These are phyloP conservation scores for Caenorhabditis remanei DNA, from an alignment of 1,140 invertebrate genomes.

Conservation along the genomic window DNA sequence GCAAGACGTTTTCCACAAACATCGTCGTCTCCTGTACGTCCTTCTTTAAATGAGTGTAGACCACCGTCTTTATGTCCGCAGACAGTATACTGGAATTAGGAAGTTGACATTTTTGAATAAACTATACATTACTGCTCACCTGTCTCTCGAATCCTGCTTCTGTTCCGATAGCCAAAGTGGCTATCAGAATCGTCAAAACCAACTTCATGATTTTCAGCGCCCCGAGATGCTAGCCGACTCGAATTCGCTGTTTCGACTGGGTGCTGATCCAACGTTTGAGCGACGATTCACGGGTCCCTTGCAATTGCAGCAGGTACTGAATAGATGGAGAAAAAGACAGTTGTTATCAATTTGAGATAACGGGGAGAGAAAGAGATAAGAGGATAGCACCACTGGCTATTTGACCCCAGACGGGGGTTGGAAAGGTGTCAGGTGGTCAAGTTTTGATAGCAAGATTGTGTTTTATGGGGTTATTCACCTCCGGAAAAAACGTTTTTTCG, in stretches of 20 bases:
- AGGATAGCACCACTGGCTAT: too few species aligned
- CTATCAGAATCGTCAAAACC: neutral
- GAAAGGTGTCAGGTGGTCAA: too few species aligned
- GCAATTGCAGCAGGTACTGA: constrained; percentile 60
- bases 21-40: neutral
- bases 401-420: too few species aligned
- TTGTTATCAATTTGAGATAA: too few species aligned
- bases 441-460: too few species aligned
- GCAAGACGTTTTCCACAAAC: constrained; percentile 55
- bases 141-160: neutral
- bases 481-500: too few species aligned
- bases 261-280: constrained; percentile 60
- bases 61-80: constrained; percentile 30
- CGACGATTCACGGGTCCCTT: constrained; percentile 56
- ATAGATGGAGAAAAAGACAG: too few species aligned
- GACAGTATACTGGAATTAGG: constrained; percentile 49
- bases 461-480: too few species aligned
- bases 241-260: constrained; percentile 53
- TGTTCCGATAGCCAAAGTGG: neutral
- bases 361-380: too few species aligned
- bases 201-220: constrained; percentile 27
- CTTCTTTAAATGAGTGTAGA: constrained; percentile 53
- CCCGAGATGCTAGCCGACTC: constrained; percentile 53
- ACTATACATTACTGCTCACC: neutral
- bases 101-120: neutral